Percentiles rank a stretch among this genome's conserved stretches.
Evolutionary conservation across 2,797 vertebrate species (phyloP).

Genomic region (Otolemur crassicaudatus): DNA sequence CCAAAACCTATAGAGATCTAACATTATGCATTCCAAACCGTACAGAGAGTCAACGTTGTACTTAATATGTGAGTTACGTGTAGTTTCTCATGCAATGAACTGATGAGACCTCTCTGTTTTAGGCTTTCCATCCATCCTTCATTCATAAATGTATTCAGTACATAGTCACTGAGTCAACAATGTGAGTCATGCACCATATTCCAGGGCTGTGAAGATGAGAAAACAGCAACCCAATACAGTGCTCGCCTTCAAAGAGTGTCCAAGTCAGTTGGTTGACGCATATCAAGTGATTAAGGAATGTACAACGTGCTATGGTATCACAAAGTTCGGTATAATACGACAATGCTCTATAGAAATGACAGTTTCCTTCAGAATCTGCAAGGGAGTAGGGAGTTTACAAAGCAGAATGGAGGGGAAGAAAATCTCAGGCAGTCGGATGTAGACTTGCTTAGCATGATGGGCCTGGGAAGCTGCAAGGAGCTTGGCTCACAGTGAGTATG

Average conservation of each 20-base stretch:
- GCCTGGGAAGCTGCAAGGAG: neutral
- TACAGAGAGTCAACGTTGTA: neutral
- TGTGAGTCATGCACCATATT: neutral
- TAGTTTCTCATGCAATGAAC: slow-evolving; percentile 12
- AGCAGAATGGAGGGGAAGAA: neutral
- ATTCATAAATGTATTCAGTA: neutral
- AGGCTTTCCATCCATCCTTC: neutral
- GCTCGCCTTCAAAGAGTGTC: neutral
- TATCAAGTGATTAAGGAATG: neutral
- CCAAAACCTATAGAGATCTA: neutral
- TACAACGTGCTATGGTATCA: accelerated
- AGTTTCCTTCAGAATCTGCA: neutral
- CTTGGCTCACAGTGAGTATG: neutral
- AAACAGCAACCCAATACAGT: neutral
- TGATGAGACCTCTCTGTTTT: neutral
- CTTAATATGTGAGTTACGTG: neutral
- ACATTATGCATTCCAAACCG: neutral
- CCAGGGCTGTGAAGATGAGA: neutral
- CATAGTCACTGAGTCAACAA: neutral
- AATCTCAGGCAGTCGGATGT: neutral
- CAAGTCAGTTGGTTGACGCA: neutral
- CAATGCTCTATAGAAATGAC: neutral
- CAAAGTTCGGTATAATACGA: neutral
- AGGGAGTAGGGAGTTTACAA: neutral
- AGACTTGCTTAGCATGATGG: neutral